Conservation (phyloP, 2,797 vertebrate species). For the Adelosebastes latens region DNA sequence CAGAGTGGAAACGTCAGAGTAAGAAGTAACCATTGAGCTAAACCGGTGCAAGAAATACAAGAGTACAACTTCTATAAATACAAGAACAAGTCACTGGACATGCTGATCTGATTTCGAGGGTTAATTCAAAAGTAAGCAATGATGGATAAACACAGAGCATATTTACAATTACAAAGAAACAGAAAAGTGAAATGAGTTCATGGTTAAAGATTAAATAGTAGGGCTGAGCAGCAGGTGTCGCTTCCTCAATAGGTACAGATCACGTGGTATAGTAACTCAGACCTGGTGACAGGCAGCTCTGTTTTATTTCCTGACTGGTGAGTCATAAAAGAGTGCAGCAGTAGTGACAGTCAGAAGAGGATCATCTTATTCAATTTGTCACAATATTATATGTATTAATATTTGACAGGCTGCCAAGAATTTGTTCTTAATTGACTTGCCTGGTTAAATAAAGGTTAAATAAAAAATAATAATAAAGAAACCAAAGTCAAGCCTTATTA, state of each 20-base stretch:
- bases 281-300: neutral
- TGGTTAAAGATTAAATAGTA: neutral
- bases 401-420: no score
- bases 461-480: neutral
- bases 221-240: no score
- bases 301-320: neutral
- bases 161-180: neutral
- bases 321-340: neutral
- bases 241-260: neutral
- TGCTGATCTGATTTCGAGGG: fast-evolving
- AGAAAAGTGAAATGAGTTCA: neutral
- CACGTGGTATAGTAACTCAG: neutral
- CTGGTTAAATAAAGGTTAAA: no score
- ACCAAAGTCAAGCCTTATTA: no score
- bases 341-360: neutral
- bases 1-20: fast-evolving
- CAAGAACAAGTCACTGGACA: fast-evolving
- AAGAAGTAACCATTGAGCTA: conserved; percentile 65
- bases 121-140: neutral
- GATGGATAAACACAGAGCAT: neutral
- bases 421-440: no score
- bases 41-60: fast-evolving
- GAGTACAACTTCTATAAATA: neutral
- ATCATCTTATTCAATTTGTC: no score
- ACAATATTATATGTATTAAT: neutral